phyloP scores from a whole-genome alignment of 1,140 invertebrate species.

The Wiebesia pumilae region DNA sequence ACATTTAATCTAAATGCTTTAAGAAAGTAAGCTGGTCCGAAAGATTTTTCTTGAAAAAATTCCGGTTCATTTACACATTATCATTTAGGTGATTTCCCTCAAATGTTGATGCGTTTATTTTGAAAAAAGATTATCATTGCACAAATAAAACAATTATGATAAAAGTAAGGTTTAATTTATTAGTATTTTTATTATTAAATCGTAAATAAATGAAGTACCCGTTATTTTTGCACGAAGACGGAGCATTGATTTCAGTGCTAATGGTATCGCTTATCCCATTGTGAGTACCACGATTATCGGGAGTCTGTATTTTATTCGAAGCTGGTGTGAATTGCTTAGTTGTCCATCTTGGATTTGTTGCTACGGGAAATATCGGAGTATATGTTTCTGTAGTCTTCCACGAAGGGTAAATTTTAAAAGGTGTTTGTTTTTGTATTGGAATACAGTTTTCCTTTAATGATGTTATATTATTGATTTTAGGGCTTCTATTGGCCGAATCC shows the following conservation, averaged over 20 bases:
- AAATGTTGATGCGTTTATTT: background rate
- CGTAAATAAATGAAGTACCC: conserved; percentile 17
- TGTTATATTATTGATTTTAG: background rate
- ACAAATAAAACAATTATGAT: background rate
- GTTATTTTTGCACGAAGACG: background rate
- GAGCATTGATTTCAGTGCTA: background rate
- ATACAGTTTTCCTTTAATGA: background rate
- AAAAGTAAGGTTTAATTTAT: background rate
- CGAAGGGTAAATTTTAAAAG: conserved; percentile 10
- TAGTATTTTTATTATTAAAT: background rate
- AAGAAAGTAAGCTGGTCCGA: too few relatives aligned
- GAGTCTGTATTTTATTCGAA: conserved; percentile 35
- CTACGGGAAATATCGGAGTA: conserved; percentile 19
- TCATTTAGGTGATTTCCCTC: too few relatives aligned
- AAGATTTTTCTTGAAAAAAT: too few relatives aligned
- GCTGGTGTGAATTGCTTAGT: background rate
- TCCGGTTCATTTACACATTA: too few relatives aligned
- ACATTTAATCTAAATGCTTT: too few relatives aligned
- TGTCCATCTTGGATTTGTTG: conserved; percentile 28
- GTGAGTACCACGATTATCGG: background rate
- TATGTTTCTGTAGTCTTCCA: conserved; percentile 33
- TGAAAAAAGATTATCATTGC: background rate
- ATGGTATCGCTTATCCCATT: background rate
- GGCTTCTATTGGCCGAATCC: background rate
- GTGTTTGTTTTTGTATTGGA: background rate